Percentiles rank a stretch among this genome's conserved stretches.
Evolutionary conservation across 2,113 vertebrate genomes (phyloP).

Genomic region (Nanger granti): DNA sequence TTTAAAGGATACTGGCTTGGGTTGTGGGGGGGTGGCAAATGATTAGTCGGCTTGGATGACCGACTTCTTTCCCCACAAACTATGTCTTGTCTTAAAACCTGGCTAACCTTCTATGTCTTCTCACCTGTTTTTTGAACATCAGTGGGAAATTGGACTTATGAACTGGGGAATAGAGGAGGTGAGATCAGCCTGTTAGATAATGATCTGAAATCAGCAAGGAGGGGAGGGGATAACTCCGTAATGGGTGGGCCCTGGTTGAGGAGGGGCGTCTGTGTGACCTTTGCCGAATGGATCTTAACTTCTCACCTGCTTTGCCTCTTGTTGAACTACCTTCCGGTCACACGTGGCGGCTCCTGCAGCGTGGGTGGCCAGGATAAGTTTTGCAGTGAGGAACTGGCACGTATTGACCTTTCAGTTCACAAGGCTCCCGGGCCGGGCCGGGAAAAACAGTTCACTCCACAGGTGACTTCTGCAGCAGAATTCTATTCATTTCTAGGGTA

Average conservation of each 20-base stretch:
- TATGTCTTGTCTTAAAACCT: not conserved
- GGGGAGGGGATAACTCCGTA: no score
- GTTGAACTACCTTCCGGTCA: fast-evolving
- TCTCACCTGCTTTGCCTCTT: not conserved
- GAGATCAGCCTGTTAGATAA: not conserved
- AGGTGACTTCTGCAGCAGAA: slow-evolving; percentile 43
- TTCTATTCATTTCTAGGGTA: slow-evolving; percentile 52
- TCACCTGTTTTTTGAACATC: no score
- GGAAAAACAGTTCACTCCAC: slow-evolving; percentile 2
- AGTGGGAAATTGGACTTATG: not conserved
- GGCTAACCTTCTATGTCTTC: not conserved
- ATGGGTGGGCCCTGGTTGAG: not conserved
- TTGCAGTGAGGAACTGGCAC: not conserved
- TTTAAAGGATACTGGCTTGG: not conserved
- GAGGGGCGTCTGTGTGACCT: not conserved
- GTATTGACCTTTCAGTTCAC: not conserved
- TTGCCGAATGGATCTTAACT: not conserved
- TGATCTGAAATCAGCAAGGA: not conserved
- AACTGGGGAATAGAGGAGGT: not conserved
- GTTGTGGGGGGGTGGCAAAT: not conserved
- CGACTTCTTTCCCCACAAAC: fast-evolving
- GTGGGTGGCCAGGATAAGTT: fast-evolving
- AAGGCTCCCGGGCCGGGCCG: not conserved
- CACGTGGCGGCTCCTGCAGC: fast-evolving
- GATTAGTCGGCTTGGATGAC: not conserved